These are phyloP conservation scores for Oryzias curvinotus DNA, from an alignment of 2,113 vertebrate genomes.

Conservation along the genomic window DNA sequence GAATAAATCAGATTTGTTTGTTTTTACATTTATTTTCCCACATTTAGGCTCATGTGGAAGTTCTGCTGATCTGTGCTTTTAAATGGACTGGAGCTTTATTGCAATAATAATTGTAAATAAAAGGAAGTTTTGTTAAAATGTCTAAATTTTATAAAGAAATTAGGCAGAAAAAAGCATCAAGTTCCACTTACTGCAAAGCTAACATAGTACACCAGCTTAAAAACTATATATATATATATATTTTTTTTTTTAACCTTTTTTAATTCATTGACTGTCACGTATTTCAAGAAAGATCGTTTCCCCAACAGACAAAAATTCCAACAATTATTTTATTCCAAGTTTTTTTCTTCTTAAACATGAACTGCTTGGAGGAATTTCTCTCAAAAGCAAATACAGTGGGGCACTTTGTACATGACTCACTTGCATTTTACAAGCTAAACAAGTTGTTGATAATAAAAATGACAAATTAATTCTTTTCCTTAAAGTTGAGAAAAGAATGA, in stretches of 20 bases:
- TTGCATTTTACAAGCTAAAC: constrained; percentile 37
- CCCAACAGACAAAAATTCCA: background rate
- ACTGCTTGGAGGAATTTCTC: constrained; percentile 27
- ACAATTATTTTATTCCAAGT: background rate
- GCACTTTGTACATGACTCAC: constrained; percentile 19
- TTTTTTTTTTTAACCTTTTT: no score
- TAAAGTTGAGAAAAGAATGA: constrained; percentile 5
- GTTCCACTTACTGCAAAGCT: no score
- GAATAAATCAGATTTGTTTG: background rate
- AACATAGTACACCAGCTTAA: no score
- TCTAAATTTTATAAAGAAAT: background rate
- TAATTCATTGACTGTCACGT: no score
- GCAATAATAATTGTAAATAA: background rate
- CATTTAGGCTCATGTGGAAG: background rate
- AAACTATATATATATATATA: no score
- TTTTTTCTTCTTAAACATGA: background rate
- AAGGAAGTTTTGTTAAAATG: background rate
- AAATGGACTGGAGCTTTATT: background rate
- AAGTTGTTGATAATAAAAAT: constrained; percentile 39
- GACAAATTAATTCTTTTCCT: constrained; percentile 17
- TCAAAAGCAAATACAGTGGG: constrained; percentile 29
- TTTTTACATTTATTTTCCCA: background rate
- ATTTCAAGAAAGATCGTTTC: background rate
- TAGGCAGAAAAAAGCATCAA: no score
- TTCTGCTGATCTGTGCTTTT: background rate